phyloP scores from a whole-genome alignment of 2,113 vertebrate species.

The Cyprinus carpio region DNA sequence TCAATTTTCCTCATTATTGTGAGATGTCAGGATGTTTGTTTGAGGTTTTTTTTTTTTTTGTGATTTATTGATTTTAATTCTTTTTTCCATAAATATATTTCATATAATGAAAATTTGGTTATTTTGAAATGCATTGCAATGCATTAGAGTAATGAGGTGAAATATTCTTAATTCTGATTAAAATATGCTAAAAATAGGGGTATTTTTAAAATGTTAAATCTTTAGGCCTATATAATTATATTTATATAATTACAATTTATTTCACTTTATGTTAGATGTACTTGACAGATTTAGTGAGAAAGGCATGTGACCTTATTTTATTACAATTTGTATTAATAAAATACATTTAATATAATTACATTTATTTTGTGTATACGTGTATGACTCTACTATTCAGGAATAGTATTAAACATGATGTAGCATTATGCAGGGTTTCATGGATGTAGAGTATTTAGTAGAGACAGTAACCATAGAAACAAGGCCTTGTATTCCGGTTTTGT shows the following conservation, averaged over 20 bases:
- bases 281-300: neutral
- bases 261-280: neutral
- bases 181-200: too few species aligned
- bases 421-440: neutral
- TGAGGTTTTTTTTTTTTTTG: too few species aligned
- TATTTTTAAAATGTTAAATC: too few species aligned
- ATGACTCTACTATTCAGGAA: neutral
- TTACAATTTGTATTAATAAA: neutral
- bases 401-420: neutral
- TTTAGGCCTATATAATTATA: too few species aligned
- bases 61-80: too few species aligned
- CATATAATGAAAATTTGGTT: too few species aligned
- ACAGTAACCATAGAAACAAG: constrained; percentile 8
- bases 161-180: neutral
- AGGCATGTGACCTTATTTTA: neutral
- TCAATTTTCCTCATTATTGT: too few species aligned
- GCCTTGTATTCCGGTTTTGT: neutral
- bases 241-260: too few species aligned
- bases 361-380: neutral
- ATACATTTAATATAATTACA: neutral
- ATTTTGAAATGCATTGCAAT: too few species aligned
- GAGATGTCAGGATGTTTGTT: too few species aligned
- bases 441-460: neutral
- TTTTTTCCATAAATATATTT: too few species aligned
- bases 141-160: too few species aligned